phyloP scores from a whole-genome alignment of 2,113 vertebrate species.

The Melanostigma gelatinosum region DNA sequence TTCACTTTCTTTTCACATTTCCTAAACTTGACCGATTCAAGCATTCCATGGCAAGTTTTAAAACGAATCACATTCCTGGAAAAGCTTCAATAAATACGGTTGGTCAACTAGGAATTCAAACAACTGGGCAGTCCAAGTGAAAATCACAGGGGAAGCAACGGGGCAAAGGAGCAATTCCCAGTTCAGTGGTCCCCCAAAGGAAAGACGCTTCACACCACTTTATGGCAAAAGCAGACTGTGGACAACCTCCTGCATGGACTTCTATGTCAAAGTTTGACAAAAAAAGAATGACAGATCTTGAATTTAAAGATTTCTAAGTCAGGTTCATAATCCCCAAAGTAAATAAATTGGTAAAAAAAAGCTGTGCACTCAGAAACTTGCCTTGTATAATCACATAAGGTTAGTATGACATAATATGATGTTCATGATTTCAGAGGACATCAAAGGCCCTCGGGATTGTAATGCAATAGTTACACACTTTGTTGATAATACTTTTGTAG shows the following conservation, averaged over 20 bases:
- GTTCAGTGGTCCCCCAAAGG: constrained; percentile 42
- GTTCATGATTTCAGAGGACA: background rate
- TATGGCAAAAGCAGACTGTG: constrained; percentile 68
- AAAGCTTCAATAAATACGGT: constrained; percentile 12
- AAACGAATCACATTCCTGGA: constrained; percentile 33
- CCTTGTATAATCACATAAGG: background rate
- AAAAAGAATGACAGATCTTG: constrained; percentile 9
- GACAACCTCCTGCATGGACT: constrained; percentile 31
- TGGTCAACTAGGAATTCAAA: constrained; percentile 54
- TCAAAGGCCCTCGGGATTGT: background rate
- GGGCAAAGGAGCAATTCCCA: constrained; percentile 47
- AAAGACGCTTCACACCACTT: constrained; percentile 71
- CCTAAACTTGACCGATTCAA: background rate
- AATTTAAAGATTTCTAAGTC: constrained; percentile 30
- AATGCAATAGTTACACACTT: background rate
- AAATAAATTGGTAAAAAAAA: background rate
- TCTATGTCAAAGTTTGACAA: constrained; percentile 56
- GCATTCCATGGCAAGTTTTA: background rate
- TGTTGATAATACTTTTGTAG: background rate
- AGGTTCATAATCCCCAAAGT: constrained; percentile 4
- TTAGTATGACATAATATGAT: constrained; percentile 8
- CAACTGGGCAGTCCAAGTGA: constrained; percentile 37
- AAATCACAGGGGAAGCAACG: constrained; percentile 51
- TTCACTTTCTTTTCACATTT: background rate
- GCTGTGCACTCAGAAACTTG: background rate